These are phyloP conservation scores for Heliopora coerulea DNA, from an alignment of 92 coral and sea anemone genomes.

Conservation along the genomic window DNA sequence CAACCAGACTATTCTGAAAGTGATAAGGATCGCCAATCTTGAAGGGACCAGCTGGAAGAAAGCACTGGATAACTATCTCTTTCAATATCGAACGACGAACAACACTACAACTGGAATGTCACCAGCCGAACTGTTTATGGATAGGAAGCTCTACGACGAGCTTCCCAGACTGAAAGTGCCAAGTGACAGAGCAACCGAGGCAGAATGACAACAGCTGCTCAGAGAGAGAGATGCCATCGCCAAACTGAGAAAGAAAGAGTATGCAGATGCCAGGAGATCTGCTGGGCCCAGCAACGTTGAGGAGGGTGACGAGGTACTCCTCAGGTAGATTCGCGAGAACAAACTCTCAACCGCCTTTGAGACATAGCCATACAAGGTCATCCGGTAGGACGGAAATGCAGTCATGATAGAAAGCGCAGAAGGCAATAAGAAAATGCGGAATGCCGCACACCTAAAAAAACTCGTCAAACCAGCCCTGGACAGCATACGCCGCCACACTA, in stretches of 20 bases:
- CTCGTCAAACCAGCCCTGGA: too few species aligned
- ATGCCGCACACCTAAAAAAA: conserved; percentile 51
- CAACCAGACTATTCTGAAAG: too few species aligned
- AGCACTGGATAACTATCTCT: too few species aligned
- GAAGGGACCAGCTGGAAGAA: too few species aligned
- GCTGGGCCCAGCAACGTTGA: conserved; percentile 19
- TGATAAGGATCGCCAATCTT: too few species aligned
- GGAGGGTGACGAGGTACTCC: conserved; percentile 40
- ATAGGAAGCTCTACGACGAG: conserved; percentile 34
- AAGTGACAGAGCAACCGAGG: too few species aligned
- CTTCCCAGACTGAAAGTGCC: not conserved
- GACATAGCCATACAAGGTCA: conserved; percentile 15
- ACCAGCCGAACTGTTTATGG: conserved; percentile 27
- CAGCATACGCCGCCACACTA: too few species aligned
- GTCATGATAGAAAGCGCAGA: conserved; percentile 40
- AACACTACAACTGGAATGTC: too few species aligned
- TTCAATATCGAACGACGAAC: too few species aligned
- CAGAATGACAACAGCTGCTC: conserved; percentile 8
- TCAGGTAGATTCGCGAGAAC: conserved; percentile 20
- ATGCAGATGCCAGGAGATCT: conserved; percentile 34
- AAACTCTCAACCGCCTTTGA: not conserved
- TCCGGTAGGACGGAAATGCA: too few species aligned
- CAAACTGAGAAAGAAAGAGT: conserved; percentile 35
- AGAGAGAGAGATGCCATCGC: conserved; percentile 37
- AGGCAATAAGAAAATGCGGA: conserved; percentile 55